Evolutionary conservation across 1,140 invertebrate genomes (phyloP).

Genomic region (Drosophila bocqueti): DNA sequence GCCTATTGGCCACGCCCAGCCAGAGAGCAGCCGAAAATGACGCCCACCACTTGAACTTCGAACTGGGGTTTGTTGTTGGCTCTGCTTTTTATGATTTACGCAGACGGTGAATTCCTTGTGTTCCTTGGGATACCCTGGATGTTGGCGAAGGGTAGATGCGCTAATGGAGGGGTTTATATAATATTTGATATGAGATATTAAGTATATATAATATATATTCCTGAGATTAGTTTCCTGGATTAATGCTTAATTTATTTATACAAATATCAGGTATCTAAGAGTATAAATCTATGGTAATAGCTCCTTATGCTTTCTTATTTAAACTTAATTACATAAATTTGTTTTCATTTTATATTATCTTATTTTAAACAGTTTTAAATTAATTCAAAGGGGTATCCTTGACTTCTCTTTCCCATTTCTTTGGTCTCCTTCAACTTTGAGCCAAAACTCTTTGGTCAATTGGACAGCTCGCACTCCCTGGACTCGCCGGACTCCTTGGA

Average conservation of each 20-base stretch:
- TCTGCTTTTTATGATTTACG: conserved; percentile 72
- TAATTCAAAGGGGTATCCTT: background rate
- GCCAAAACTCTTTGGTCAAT: conserved; percentile 59
- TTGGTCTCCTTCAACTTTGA: conserved; percentile 2
- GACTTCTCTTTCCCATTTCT: background rate
- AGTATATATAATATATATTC: background rate
- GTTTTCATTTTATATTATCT: no score
- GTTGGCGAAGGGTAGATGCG: no score
- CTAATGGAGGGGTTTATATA: background rate
- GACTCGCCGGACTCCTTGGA: background rate
- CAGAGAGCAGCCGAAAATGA: conserved; percentile 5
- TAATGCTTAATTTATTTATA: no score
- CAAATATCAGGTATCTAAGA: no score
- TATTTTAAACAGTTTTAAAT: background rate
- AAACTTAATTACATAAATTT: background rate
- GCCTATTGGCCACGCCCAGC: conserved; percentile 58
- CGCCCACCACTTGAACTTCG: conserved; percentile 52
- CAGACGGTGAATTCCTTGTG: conserved; percentile 27
- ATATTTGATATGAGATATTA: background rate
- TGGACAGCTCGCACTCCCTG: conserved; percentile 19
- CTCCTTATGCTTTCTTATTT: background rate
- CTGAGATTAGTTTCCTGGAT: background rate
- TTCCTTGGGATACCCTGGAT: background rate
- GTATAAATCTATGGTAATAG: background rate
- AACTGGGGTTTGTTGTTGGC: conserved; percentile 21